A percentile compares a stretch with the other conserved stretches of the same genome.
Evolutionary conservation across 2,797 vertebrate genomes (phyloP).

Genomic region (Lophotriccus pileatus): DNA sequence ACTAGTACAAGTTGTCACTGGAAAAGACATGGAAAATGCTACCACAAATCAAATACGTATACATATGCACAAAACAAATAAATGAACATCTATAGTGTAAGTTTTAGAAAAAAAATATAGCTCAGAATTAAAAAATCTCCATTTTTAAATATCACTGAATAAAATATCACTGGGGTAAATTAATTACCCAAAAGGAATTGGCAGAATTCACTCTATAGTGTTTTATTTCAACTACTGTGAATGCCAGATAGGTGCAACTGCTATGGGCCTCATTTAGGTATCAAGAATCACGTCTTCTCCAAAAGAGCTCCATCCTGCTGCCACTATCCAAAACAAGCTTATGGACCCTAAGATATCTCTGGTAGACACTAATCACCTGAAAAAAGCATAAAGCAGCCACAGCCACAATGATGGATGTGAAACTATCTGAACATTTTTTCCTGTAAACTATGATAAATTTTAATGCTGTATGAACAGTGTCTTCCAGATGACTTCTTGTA

Average conservation of each 20-base stretch:
- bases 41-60: background rate
- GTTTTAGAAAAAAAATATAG: background rate
- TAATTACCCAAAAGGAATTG: background rate
- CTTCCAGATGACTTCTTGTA: background rate
- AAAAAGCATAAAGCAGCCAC: background rate
- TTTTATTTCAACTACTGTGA: background rate
- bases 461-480: background rate
- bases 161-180: background rate
- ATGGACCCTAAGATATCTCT: background rate
- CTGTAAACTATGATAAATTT: background rate
- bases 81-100: background rate
- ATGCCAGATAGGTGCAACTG: background rate
- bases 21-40: background rate
- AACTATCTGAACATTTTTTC: background rate
- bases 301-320: background rate
- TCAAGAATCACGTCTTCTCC: background rate
- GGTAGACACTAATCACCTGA: background rate
- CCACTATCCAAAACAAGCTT: background rate
- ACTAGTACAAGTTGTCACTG: background rate
- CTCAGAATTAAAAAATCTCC: background rate
- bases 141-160: background rate
- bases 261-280: background rate
- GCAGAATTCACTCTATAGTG: background rate
- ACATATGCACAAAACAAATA: background rate
- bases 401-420: background rate